Base-by-base conservation (phyloP, 2,888 invertebrate genomes). In the Aplocera efformata region DNA sequence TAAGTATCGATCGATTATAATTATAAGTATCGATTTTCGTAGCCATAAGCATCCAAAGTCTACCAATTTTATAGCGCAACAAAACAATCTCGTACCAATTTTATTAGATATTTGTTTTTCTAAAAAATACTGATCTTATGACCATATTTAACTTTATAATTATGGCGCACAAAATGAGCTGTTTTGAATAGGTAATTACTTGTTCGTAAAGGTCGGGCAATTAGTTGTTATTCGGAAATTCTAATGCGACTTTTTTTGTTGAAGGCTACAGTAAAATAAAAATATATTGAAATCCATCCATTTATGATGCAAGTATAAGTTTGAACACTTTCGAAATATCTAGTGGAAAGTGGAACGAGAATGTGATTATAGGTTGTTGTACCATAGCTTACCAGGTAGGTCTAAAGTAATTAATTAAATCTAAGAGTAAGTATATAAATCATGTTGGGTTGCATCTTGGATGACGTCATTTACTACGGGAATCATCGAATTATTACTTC, bases 11-110 rank as follows among this genome's bases (percentile, higher is more conserved):
- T n/a, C n/a, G n/a, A n/a, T n/a, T n/a, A n/a, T n/a, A n/a, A n/a
- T n/a, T n/a, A n/a, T n/a, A n/a, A n/a, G n/a, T n/a, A n/a, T n/a
- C 23, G n/a, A 28, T 23, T 21, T 9, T 21, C 7, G 11, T 36
- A 24, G 27, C 17, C 23, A 25, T 23, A 26, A 31, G 27, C 31
- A 38, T 38, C 37, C 37, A 34, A 41, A 37, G 36, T 35, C 17
- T 41, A 32, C 22, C 8, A 28, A n/a, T 17, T 8, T 28, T 32
- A 17, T 17, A 17, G 5, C 13, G 5, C 13, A 17, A 5, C n/a
- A n/a, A 10, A 31, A 44, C 39, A 32, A 32, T 35, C 35, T 39
- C 24, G 31, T 44, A 35, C 29, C 25, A 36, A 23, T 26, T 28
- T 7, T 7, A n/a, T 13, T 22, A n/a, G n/a, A 22, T 7, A 22